Conservation (phyloP, 2,888 invertebrate genomes). For the Epirrita christyi region DNA sequence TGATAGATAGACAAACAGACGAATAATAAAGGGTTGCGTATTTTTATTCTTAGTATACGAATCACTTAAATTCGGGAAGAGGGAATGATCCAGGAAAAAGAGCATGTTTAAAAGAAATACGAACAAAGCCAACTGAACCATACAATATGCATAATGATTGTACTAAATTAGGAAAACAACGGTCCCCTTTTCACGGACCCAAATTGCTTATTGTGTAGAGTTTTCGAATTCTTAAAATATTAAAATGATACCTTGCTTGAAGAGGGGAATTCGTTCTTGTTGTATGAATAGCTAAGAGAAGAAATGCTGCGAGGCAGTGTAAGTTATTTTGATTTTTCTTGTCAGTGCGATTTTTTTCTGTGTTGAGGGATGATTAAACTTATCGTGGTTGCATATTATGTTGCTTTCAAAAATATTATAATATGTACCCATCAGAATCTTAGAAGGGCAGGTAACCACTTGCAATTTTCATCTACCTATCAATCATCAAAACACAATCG, state of each 20-base stretch:
- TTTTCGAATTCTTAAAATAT: constrained; percentile 51
- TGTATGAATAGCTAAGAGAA: constrained; percentile 1
- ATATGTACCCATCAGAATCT: too few species aligned
- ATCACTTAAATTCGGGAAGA: constrained; percentile 58
- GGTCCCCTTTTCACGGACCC: constrained; percentile 65
- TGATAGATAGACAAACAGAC: background rate
- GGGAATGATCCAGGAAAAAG: constrained; percentile 61
- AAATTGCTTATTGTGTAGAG: constrained; percentile 71
- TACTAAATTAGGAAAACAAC: constrained; percentile 74
- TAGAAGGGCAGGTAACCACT: too few species aligned
- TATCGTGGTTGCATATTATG: too few species aligned
- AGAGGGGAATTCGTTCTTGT: constrained; percentile 5
- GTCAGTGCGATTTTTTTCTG: too few species aligned
- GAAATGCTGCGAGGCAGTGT: background rate
- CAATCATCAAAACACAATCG: too few species aligned
- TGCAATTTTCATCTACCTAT: too few species aligned
- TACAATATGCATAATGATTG: constrained; percentile 81
- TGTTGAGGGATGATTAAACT: constrained; percentile 4
- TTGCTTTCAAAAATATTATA: too few species aligned
- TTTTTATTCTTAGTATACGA: background rate
- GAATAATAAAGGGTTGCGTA: background rate
- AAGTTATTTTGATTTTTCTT: background rate
- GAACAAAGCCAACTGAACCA: constrained; percentile 73
- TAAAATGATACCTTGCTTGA: constrained; percentile 26
- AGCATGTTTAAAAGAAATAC: constrained; percentile 71